Evolutionary conservation across 2,888 invertebrate species (phyloP), one percentile per base, ranked within the genome.

Genomic region (Lysandra bellargus): DNA sequence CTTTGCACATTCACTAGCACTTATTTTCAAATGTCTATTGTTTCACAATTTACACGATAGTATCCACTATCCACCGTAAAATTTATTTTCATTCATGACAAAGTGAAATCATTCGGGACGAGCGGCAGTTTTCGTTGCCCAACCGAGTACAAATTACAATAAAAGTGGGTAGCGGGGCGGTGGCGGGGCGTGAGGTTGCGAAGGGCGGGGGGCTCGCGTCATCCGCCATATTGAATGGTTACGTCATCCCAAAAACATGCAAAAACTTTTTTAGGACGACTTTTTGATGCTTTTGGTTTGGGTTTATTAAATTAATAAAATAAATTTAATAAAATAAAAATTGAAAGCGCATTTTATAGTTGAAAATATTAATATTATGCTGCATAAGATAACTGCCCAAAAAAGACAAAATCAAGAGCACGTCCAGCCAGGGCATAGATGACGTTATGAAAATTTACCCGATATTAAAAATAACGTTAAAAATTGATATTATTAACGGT

Each of bases 151-250:
- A 76, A 81, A 37, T 69, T 69, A 69, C 69, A 69, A 69, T 23
- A 69, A 40, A 83, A 49, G 80, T 81, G 77, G 78, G 79, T 79
- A 69, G 79, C 73, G 78, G 74, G 23, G 23, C 23, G 23, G 78
- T 78, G 33, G 79, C 69, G 80, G 82, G 81, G 83, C 80, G 81
- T 86, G 86, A 86, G 85, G 82, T 89, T 87, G 88, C 88, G 89
- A 86, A 87, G 87, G 86, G 87, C 88, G 87, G 88, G 86, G 87
- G 84, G 88, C 90, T 89, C 92, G 94, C 94, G 94, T 94, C 94
- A 93, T 92, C 88, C 94, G 94, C 94, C 94, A 94, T 94, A 91
- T 93, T 94, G 89, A 87, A 87, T 79, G 88, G 91, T 94, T 93
- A 94, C 94, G 94, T 94, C 94, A 94, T 89, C 87, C 80, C 76